A percentile compares a stretch with the other conserved stretches of the same genome.
Evolutionary conservation across 53 echinoderm and acorn worm species (phyloP).

Genomic region (Temnopleurus reevesii): DNA sequence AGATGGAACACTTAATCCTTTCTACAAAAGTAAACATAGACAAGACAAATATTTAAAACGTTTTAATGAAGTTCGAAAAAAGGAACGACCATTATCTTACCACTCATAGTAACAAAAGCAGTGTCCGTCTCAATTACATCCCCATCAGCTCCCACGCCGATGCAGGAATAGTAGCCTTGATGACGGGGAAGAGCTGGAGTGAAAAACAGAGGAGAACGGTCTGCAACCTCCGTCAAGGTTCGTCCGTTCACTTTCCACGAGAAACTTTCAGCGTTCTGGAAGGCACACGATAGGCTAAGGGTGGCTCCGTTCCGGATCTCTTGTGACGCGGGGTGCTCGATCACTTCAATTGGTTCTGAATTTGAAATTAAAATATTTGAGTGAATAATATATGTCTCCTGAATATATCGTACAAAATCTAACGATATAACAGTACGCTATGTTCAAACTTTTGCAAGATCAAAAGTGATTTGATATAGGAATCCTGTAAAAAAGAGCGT

Average conservation of each 20-base stretch:
- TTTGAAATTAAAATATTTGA: no score
- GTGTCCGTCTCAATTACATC: constrained; percentile 25
- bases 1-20: no score
- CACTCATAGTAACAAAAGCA: constrained; percentile 53
- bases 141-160: constrained; percentile 49
- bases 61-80: background rate
- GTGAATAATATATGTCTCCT: no score
- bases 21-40: background rate
- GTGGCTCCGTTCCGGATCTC: background rate
- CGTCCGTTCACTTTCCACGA: constrained; percentile 56
- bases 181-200: constrained; percentile 5
- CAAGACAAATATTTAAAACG: background rate
- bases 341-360: constrained; percentile 33
- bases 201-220: constrained; percentile 54
- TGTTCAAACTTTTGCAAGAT: no score
- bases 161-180: constrained; percentile 63
- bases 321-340: constrained; percentile 23
- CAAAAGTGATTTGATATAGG: no score
- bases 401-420: no score
- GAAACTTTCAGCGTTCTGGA: constrained; percentile 66
- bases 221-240: background rate
- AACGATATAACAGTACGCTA: no score
- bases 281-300: constrained; percentile 44
- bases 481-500: no score
- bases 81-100: background rate